Base-by-base conservation (phyloP, 2,113 vertebrate genomes). In the Conger conger region DNA sequence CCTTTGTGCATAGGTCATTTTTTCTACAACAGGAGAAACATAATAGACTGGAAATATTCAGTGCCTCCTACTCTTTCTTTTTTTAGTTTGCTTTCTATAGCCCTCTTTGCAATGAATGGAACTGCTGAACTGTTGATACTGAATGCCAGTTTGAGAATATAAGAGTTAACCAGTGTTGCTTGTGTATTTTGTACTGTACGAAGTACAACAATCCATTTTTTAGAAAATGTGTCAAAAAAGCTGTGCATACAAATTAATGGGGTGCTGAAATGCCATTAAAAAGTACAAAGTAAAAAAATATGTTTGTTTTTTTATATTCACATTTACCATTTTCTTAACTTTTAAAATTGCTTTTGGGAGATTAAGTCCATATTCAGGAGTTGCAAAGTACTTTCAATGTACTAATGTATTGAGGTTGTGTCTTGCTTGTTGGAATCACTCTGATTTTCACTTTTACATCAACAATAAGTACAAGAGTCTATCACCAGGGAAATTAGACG, bases 371-470 rank as follows among this genome's bases (percentile, higher is more conserved):
- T 68, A 9, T n/a, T 68, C 20, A n/a, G 23, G 6, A n/a, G 60
- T 8, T n/a, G 60, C 5, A 20, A 68, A 7, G 60, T 4, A 27
- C 6, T 68, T 3, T 68, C 20, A 68, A 27, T n/a, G 23, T n/a
- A 68, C 54, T 57, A 57, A 42, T 42, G 54, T 57, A 57, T 16
- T 16, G 18, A 20, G 18, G 78, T 8, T 17, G 23, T 50, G 35
- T n/a, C 73, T 53, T n/a, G 42, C 36, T 17, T 33, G 15, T 76
- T 57, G 23, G 23, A 18, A 81, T 42, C 89, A 92, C 91, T 92
- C 90, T 90, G 85, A 89, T 95, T 95, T 94, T 89, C 93, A 79
- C 94, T 95, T 91, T 95, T 89, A 94, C 94, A 93, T 93, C 93
- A 96, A 94, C 94, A 94, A 91, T 89, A 94, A 90, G 93, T 95